These are phyloP conservation scores for Parotia lawesii DNA, from an alignment of 2,113 vertebrate genomes.

Conservation along the genomic window DNA sequence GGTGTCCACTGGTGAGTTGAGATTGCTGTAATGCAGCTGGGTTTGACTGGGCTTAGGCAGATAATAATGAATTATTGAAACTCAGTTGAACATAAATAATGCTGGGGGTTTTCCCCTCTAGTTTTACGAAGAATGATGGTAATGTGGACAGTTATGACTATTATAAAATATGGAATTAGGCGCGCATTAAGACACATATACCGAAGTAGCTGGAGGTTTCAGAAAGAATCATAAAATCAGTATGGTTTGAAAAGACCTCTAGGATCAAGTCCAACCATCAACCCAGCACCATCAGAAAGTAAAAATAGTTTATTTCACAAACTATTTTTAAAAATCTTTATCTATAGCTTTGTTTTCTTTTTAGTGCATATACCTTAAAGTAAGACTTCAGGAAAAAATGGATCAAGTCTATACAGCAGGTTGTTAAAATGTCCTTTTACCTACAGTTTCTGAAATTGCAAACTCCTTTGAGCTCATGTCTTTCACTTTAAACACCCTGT, in stretches of 20 bases:
- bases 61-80: neutral
- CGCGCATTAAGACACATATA: neutral
- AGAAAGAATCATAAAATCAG: neutral
- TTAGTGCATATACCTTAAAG: neutral
- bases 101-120: neutral
- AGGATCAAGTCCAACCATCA: neutral
- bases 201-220: neutral
- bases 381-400: neutral
- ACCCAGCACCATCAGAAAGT: neutral
- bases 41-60: neutral
- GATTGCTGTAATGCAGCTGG: neutral
- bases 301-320: neutral
- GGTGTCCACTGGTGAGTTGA: conserved; percentile 68
- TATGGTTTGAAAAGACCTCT: neutral
- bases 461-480: accelerated
- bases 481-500: neutral
- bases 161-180: neutral
- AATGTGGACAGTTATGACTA: neutral
- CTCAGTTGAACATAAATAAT: neutral
- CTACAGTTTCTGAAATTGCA: neutral
- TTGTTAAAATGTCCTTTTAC: neutral
- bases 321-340: neutral
- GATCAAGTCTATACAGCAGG: neutral
- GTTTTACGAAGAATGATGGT: neutral
- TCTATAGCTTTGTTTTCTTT: neutral